phyloP scores from a whole-genome alignment of 35 echinoderm and acorn worm genomes.

The Eucidaris tribuloides region DNA sequence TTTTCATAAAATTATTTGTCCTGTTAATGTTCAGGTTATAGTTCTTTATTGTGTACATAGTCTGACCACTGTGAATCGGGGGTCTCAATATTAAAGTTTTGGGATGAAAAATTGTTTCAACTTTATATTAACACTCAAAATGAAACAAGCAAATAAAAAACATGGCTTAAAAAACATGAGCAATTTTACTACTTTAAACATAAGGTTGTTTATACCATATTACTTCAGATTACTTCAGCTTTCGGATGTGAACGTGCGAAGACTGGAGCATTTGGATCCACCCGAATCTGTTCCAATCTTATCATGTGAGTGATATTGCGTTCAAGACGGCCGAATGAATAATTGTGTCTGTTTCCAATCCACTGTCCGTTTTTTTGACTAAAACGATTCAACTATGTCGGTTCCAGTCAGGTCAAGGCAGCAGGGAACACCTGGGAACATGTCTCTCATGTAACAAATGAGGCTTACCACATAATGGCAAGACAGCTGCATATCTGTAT shows the following conservation, averaged over 20 bases:
- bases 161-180: too few relatives aligned
- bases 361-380: background rate
- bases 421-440: background rate
- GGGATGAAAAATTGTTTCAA: too few relatives aligned
- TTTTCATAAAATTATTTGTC: too few relatives aligned
- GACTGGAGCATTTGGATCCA: background rate
- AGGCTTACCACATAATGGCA: background rate
- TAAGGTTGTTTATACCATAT: too few relatives aligned
- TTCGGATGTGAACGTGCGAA: background rate
- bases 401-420: background rate
- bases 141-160: too few relatives aligned
- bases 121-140: too few relatives aligned
- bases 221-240: background rate
- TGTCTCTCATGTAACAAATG: background rate
- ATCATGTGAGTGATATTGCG: background rate
- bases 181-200: too few relatives aligned
- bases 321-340: background rate
- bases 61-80: too few relatives aligned
- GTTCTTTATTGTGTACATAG: too few relatives aligned
- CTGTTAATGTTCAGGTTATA: too few relatives aligned
- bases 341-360: background rate
- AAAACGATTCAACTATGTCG: background rate
- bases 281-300: background rate
- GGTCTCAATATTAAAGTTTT: too few relatives aligned
- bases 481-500: background rate